Conservation (phyloP, 2,113 vertebrate species). For the Burhinus oedicnemus region DNA sequence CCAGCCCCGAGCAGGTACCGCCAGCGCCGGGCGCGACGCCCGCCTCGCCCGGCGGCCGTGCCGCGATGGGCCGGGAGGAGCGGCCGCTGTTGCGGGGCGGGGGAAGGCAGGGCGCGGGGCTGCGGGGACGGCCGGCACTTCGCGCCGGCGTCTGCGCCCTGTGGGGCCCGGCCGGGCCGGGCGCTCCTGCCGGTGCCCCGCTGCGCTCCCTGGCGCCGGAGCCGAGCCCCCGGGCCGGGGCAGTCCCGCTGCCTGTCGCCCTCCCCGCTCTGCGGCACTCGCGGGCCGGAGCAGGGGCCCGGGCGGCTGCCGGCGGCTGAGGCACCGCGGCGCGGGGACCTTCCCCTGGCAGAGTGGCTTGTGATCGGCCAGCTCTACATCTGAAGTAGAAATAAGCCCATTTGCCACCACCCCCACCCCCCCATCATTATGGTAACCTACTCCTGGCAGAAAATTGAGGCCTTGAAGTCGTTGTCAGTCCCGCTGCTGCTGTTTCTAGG, state of each 20-base stretch:
- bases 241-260: not conserved
- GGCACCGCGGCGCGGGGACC: not conserved
- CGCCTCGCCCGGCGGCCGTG: not conserved
- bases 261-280: not conserved
- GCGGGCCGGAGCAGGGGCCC: not conserved
- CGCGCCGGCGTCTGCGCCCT: not conserved
- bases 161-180: not conserved
- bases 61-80: not conserved
- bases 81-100: too few relatives aligned
- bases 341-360: not conserved
- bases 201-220: not conserved
- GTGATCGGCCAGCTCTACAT: fast-evolving
- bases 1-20: slow-evolving; percentile 63
- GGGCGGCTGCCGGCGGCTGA: not conserved
- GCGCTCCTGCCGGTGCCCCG: not conserved
- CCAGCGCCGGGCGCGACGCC: not conserved
- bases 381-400: fast-evolving
- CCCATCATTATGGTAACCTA: fast-evolving
- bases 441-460: not conserved
- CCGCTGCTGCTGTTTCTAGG: not conserved
- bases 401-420: not conserved
- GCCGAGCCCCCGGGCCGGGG: not conserved
- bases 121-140: too few relatives aligned
- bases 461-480: not conserved
- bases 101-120: not conserved